Evolutionary conservation across 2,888 invertebrate genomes (phyloP).

Genomic region (Aleiodes alternator): DNA sequence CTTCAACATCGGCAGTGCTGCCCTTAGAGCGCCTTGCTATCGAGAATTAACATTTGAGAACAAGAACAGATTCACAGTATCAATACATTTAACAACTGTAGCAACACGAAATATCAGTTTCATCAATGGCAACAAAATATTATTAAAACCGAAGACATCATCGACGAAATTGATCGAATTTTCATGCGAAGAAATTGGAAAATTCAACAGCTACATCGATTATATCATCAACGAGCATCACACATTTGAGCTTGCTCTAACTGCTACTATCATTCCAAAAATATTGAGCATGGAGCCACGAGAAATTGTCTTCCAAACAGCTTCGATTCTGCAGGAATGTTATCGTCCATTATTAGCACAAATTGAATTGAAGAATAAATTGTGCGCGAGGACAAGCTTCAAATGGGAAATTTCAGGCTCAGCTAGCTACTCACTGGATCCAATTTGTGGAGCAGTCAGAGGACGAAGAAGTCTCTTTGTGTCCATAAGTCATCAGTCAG

Average conservation of each 20-base stretch:
- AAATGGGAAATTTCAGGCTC: slow-evolving; percentile 76
- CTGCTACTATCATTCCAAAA: slow-evolving; percentile 73
- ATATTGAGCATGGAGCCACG: slow-evolving; percentile 64
- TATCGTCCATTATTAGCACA: slow-evolving; percentile 55
- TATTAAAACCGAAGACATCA: slow-evolving; percentile 53
- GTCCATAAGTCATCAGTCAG: slow-evolving; percentile 69
- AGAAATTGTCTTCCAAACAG: slow-evolving; percentile 65
- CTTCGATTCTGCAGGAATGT: slow-evolving; percentile 74
- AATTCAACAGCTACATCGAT: slow-evolving; percentile 70
- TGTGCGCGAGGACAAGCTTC: slow-evolving; percentile 59
- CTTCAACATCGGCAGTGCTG: slow-evolving; percentile 68
- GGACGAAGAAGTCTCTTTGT: slow-evolving; percentile 77
- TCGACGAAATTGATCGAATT: slow-evolving; percentile 56
- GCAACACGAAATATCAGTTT: slow-evolving; percentile 54
- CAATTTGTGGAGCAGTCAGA: slow-evolving; percentile 77
- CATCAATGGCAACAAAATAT: slow-evolving; percentile 55
- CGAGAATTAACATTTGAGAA: slow-evolving; percentile 70
- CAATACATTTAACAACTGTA: slow-evolving; percentile 57
- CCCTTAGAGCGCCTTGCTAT: background rate
- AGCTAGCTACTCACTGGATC: slow-evolving; percentile 77
- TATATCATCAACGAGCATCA: slow-evolving; percentile 75
- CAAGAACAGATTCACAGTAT: slow-evolving; percentile 71
- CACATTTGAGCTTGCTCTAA: slow-evolving; percentile 72
- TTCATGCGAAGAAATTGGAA: slow-evolving; percentile 63
- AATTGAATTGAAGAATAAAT: slow-evolving; percentile 60